These are phyloP conservation scores for Blastobasis adustella DNA, from an alignment of 2,888 invertebrate genomes.

Conservation along the genomic window DNA sequence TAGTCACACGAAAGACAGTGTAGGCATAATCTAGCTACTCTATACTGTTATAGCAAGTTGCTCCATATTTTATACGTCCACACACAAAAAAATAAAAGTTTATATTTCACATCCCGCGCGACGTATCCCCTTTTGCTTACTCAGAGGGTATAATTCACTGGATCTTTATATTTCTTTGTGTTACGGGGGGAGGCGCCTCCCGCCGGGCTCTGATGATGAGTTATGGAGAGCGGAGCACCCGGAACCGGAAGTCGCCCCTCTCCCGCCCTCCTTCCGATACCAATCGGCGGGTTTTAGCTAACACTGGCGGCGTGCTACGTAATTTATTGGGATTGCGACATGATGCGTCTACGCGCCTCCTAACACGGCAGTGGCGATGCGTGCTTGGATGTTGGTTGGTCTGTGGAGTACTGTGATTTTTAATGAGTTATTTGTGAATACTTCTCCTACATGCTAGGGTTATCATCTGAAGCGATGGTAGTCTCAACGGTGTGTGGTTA, in stretches of 20 bases:
- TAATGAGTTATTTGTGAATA: no score
- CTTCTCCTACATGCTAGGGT: background rate
- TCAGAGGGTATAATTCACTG: slow-evolving; percentile 59
- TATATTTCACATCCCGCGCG: no score
- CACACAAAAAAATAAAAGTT: no score
- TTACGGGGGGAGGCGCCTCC: slow-evolving; percentile 46
- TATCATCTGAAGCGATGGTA: background rate
- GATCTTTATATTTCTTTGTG: slow-evolving; percentile 66
- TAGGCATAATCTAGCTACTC: no score
- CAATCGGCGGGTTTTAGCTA: slow-evolving; percentile 56
- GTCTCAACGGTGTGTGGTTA: background rate
- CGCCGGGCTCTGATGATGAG: slow-evolving; percentile 66
- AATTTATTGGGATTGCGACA: slow-evolving; percentile 43
- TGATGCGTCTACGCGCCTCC: no score
- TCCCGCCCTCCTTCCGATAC: slow-evolving; percentile 63
- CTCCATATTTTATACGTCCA: no score
- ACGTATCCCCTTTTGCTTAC: slow-evolving; percentile 47
- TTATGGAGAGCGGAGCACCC: slow-evolving; percentile 48
- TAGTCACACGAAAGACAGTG: no score
- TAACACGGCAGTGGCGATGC: no score
- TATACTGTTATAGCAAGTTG: no score
- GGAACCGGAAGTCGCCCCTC: slow-evolving; percentile 64
- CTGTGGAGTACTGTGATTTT: no score
- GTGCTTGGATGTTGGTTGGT: no score
- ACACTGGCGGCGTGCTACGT: slow-evolving; percentile 46